These are phyloP conservation scores for Numida meleagris DNA, from an alignment of 2,113 vertebrate genomes.

Conservation along the genomic window DNA sequence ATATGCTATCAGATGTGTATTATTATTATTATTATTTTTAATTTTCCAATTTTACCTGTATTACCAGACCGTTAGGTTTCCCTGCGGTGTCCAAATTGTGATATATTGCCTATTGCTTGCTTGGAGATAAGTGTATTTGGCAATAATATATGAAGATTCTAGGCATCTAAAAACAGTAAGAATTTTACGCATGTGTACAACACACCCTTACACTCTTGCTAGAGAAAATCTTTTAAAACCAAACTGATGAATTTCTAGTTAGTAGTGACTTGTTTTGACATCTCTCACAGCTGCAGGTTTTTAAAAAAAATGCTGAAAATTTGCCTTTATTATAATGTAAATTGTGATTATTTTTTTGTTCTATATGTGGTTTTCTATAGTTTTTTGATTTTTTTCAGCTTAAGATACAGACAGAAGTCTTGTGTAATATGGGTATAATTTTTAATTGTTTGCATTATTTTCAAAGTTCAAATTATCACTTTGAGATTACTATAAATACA, in stretches of 20 bases:
- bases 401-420: constrained; percentile 83
- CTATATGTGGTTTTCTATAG: constrained; percentile 85
- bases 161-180: constrained; percentile 73
- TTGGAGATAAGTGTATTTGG: constrained; percentile 83
- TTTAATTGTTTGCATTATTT: constrained; percentile 88
- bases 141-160: constrained; percentile 78
- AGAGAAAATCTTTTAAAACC: constrained; percentile 77
- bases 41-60: constrained; percentile 81
- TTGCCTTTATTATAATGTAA: constrained; percentile 89
- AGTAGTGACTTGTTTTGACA: constrained; percentile 83
- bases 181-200: constrained; percentile 79
- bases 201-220: constrained; percentile 80
- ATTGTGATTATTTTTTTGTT: constrained; percentile 83
- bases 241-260: constrained; percentile 83
- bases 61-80: constrained; percentile 80
- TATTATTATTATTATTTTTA: constrained; percentile 66
- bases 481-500: constrained; percentile 86
- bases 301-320: constrained; percentile 80
- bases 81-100: constrained; percentile 83
- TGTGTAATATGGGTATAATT: constrained; percentile 91
- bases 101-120: constrained; percentile 85
- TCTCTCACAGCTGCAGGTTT: constrained; percentile 82
- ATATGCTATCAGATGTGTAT: constrained; percentile 76
- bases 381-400: constrained; percentile 76
- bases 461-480: constrained; percentile 84